Percentiles rank a stretch among this genome's conserved stretches.
Evolutionary conservation across 2,113 vertebrate genomes (phyloP).

Genomic region (Cyanocitta stelleri): DNA sequence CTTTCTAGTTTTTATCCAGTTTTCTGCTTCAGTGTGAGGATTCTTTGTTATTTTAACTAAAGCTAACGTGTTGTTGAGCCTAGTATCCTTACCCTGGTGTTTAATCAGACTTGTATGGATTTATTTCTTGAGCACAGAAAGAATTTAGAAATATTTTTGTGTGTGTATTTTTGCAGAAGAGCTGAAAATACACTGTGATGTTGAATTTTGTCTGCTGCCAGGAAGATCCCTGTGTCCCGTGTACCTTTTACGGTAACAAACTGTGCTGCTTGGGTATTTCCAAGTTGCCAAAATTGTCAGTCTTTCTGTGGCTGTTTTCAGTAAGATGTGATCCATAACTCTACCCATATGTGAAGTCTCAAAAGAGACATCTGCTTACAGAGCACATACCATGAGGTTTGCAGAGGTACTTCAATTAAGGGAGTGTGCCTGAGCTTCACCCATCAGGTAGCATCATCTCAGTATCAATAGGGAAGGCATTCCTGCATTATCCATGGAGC

Average conservation of each 20-base stretch:
- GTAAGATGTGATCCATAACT: background rate
- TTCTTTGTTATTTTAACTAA: background rate
- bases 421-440: background rate
- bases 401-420: background rate
- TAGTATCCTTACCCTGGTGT: background rate
- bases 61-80: background rate
- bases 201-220: background rate
- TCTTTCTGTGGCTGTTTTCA: background rate
- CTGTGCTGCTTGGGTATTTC: background rate
- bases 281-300: background rate
- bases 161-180: background rate
- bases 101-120: background rate
- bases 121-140: background rate
- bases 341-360: background rate
- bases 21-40: background rate
- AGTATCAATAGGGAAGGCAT: background rate
- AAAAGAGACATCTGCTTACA: background rate
- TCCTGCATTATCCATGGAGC: background rate
- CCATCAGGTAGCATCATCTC: background rate
- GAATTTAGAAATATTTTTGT: background rate
- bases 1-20: background rate
- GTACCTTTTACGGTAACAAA: background rate
- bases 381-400: background rate
- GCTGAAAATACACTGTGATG: background rate
- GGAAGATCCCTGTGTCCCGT: background rate